Percentiles rank a stretch among this genome's conserved stretches.
These are phyloP conservation scores for Clupea harengus DNA, from an alignment of 2,113 vertebrate genomes.

Conservation along the genomic window DNA sequence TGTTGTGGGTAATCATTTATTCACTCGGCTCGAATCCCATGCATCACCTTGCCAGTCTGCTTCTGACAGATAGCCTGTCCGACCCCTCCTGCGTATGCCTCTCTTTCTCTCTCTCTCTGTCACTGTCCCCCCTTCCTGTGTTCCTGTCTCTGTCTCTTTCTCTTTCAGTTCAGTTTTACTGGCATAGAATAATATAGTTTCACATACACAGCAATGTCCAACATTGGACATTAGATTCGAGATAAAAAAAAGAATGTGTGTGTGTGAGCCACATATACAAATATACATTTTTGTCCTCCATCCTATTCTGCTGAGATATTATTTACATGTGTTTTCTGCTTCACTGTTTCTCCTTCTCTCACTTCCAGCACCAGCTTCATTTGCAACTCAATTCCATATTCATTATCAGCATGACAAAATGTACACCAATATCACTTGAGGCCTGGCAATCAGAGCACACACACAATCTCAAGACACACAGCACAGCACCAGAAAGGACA, in stretches of 20 bases:
- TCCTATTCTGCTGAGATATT: too few species aligned
- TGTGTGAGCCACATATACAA: too few species aligned
- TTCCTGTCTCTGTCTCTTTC: neutral
- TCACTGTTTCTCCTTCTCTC: neutral
- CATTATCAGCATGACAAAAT: neutral
- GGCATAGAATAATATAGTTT: too few species aligned
- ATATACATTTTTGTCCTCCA: neutral
- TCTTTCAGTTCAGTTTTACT: too few species aligned
- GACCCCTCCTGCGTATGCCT: neutral
- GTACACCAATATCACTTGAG: neutral
- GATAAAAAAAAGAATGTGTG: too few species aligned
- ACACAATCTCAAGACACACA: neutral
- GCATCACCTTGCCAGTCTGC: conserved; percentile 43
- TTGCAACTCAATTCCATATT: neutral
- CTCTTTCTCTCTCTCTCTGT: neutral
- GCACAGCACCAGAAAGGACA: neutral
- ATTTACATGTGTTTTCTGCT: too few species aligned
- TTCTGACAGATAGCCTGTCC: conserved; percentile 25
- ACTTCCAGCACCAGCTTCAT: neutral
- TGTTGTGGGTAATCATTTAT: conserved; percentile 34
- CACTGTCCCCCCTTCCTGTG: neutral
- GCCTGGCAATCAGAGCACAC: neutral
- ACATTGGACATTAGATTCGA: too few species aligned
- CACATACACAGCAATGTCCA: too few species aligned
- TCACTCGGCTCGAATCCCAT: conserved; percentile 18